A percentile compares a stretch with the other conserved stretches of the same genome.
phyloP scores from a whole-genome alignment of 2,113 vertebrate species.

The Uropsilus gracilis region DNA sequence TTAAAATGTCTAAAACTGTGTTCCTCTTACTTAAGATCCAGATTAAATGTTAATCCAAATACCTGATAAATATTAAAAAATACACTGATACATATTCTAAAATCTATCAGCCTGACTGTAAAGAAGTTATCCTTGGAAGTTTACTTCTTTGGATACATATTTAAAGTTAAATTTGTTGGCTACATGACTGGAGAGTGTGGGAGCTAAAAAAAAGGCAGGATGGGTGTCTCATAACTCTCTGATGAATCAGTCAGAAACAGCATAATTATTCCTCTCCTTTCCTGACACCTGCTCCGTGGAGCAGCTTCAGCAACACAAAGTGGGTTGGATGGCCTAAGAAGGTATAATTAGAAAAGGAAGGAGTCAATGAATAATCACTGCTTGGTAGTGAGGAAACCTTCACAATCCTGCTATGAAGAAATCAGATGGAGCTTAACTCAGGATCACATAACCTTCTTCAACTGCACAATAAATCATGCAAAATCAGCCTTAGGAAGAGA shows the following conservation, averaged over 20 bases:
- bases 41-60: constrained; percentile 28
- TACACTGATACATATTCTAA: not conserved
- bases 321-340: constrained; percentile 26
- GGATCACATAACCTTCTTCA: not conserved
- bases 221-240: constrained; percentile 67
- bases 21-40: not conserved
- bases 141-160: constrained; percentile 12
- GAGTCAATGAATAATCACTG: constrained; percentile 14
- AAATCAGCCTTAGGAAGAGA: not conserved
- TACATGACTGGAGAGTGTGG: not conserved
- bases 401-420: not conserved
- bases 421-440: not conserved
- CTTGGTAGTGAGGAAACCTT: not conserved
- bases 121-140: not conserved
- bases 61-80: not conserved
- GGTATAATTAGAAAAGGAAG: constrained; percentile 66
- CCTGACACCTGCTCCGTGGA: constrained; percentile 67
- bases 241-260: constrained; percentile 70
- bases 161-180: constrained; percentile 63
- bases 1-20: constrained; percentile 41
- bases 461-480: not conserved
- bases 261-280: constrained; percentile 57
- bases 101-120: not conserved
- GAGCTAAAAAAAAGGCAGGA: constrained; percentile 17
- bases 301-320: constrained; percentile 1